Evolutionary conservation across 2,888 invertebrate genomes (phyloP).

Genomic region (Drosophila mulleri): DNA sequence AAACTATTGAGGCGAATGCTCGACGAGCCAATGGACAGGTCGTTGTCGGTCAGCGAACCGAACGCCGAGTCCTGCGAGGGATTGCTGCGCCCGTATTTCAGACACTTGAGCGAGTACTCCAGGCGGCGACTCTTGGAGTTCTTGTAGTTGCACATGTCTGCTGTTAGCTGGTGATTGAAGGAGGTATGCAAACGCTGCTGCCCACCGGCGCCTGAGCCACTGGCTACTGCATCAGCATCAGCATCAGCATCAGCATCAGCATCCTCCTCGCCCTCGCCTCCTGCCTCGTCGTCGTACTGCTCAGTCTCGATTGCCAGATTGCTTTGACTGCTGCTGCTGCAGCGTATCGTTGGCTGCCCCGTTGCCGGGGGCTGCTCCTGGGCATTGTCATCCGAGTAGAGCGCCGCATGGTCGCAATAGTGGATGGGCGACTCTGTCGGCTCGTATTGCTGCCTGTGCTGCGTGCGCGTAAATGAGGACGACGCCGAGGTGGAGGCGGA

Average conservation of each 20-base stretch:
- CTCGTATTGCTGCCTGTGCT: constrained; percentile 78
- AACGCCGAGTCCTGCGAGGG: constrained; percentile 85
- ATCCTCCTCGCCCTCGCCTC: constrained; percentile 13
- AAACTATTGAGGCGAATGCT: constrained; percentile 85
- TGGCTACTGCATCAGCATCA: constrained; percentile 58
- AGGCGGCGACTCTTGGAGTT: constrained; percentile 85
- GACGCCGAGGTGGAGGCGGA: constrained; percentile 46
- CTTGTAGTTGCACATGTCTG: constrained; percentile 85
- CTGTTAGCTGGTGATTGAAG: constrained; percentile 84
- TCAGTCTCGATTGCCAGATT: constrained; percentile 58
- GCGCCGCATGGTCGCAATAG: constrained; percentile 84
- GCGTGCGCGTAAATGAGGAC: constrained; percentile 51
- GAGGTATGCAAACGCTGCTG: constrained; percentile 65
- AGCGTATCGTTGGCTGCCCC: constrained; percentile 63
- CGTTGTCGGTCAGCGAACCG: constrained; percentile 85
- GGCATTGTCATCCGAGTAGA: constrained; percentile 82
- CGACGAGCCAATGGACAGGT: constrained; percentile 84
- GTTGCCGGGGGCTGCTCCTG: constrained; percentile 63
- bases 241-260: constrained; percentile 44
- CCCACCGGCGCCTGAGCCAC: constrained; percentile 50
- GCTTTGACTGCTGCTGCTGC: constrained; percentile 70
- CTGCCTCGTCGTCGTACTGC: constrained; percentile 22
- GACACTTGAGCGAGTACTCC: constrained; percentile 85
- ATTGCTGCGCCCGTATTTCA: constrained; percentile 85
- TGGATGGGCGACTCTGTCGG: constrained; percentile 84